Conservation (phyloP, 2,113 vertebrate genomes). For the Meles meles region DNA sequence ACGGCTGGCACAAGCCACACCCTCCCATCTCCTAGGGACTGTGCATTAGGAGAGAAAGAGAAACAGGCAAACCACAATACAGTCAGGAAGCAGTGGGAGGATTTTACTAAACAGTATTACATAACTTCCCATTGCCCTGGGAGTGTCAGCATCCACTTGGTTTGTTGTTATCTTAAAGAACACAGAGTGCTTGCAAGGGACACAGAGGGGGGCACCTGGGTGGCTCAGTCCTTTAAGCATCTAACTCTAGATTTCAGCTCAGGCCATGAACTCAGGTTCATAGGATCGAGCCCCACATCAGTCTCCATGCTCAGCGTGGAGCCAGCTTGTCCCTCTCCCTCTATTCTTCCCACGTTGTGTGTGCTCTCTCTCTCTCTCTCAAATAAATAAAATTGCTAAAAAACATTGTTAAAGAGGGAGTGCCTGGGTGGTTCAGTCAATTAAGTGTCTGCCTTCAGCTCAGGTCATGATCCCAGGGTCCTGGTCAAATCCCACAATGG, state of each 20-base stretch:
- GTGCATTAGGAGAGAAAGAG: not conserved
- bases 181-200: not conserved
- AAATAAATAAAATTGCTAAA: not conserved
- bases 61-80: not conserved
- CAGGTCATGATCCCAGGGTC: too few relatives aligned
- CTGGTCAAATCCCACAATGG: too few relatives aligned
- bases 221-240: not conserved
- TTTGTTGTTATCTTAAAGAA: not conserved
- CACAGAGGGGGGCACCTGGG: not conserved
- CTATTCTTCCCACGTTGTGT: not conserved
- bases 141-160: not conserved
- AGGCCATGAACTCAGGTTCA: too few relatives aligned
- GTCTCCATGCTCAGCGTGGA: not conserved
- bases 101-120: constrained; percentile 69
- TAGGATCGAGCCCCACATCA: too few relatives aligned
- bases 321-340: not conserved
- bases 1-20: not conserved
- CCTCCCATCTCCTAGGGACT: not conserved
- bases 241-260: too few relatives aligned
- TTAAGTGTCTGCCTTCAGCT: too few relatives aligned
- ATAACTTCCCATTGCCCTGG: not conserved
- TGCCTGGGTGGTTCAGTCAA: too few relatives aligned
- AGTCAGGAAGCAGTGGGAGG: constrained; percentile 37
- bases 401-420: not conserved
- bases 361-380: not conserved